A percentile compares a stretch with the other conserved stretches of the same genome.
These are phyloP conservation scores for Thamnophis sirtalis DNA, from an alignment of 2,113 vertebrate species.

Conservation along the genomic window DNA sequence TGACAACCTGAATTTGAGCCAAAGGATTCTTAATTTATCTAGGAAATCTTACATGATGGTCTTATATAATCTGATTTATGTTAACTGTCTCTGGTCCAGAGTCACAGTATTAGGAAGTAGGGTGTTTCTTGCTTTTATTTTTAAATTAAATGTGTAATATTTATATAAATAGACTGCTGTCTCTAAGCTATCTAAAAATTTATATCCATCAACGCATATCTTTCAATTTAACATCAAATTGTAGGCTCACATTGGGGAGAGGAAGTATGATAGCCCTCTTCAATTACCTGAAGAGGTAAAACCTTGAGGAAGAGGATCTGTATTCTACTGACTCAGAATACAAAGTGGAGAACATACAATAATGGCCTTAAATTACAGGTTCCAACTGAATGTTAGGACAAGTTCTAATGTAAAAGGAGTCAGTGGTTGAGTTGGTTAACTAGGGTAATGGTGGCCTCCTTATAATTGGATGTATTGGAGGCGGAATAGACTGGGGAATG, in stretches of 20 bases:
- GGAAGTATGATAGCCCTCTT: background rate
- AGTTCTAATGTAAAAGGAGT: background rate
- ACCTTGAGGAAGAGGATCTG: background rate
- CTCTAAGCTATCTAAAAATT: background rate
- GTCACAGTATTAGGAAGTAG: background rate
- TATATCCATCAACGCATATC: background rate
- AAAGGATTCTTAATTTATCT: background rate
- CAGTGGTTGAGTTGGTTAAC: background rate
- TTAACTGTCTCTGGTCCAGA: background rate
- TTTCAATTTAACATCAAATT: background rate
- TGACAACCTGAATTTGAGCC: background rate
- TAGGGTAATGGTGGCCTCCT: background rate
- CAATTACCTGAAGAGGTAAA: background rate
- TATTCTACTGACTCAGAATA: background rate
- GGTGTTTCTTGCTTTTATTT: background rate
- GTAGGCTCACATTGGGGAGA: background rate
- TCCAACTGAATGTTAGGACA: background rate
- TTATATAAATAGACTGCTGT: background rate
- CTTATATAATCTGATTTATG: background rate
- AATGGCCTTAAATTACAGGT: background rate
- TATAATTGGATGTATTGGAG: background rate
- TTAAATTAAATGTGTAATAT: background rate
- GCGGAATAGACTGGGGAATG: background rate
- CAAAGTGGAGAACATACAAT: background rate
- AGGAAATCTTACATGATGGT: background rate